Evolutionary conservation across 2,888 invertebrate species (phyloP).

Genomic region (Synergus itoensis): DNA sequence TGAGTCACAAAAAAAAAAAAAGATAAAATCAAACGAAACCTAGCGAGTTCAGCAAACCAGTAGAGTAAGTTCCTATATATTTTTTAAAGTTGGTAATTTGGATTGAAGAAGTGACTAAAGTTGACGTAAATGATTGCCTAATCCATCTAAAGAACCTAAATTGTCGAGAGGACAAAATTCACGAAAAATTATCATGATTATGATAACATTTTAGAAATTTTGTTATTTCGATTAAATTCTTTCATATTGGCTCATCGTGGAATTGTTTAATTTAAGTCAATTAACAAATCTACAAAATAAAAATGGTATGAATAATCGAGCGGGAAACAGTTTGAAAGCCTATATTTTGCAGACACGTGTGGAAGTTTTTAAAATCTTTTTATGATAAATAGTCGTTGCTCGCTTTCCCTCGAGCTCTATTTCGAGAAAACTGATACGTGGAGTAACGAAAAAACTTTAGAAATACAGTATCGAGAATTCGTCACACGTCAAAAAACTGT

Average conservation of each 20-base stretch:
- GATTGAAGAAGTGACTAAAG: not conserved
- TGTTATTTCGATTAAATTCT: not conserved
- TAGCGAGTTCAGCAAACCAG: not conserved
- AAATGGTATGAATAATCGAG: not conserved
- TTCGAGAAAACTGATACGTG: slow-evolving; percentile 9
- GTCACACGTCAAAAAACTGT: not conserved
- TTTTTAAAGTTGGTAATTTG: not conserved
- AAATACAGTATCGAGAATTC: not conserved
- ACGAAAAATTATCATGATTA: slow-evolving; percentile 7
- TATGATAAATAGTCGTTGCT: not conserved
- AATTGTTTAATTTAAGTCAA: not conserved
- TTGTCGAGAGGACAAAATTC: slow-evolving; percentile 3
- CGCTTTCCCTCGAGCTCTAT: not conserved
- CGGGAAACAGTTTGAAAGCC: not conserved
- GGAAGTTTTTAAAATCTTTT: slow-evolving; percentile 3
- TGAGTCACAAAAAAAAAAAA: not conserved
- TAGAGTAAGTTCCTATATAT: not conserved
- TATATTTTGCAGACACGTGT: not conserved
- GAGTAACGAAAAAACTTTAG: not conserved
- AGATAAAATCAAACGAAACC: not conserved
- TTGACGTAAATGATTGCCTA: not conserved
- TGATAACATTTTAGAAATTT: slow-evolving; percentile 2
- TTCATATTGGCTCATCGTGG: not conserved
- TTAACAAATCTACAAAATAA: no score
- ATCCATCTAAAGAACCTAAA: not conserved